These are phyloP conservation scores for Oikopleura dioica DNA, from an alignment of 23 tunicate species.

Conservation along the genomic window DNA sequence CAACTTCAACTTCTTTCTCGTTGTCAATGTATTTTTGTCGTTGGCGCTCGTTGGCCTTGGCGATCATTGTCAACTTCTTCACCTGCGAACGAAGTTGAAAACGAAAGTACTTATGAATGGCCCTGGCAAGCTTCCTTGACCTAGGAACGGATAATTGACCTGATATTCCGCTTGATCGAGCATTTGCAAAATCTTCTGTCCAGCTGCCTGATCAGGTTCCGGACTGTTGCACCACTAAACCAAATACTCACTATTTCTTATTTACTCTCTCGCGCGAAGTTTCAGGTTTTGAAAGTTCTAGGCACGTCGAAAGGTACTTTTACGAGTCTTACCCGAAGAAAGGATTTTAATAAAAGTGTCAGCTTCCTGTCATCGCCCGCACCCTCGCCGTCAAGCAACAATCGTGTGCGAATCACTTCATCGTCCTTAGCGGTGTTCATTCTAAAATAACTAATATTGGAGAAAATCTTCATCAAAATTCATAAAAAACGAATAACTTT, in stretches of 20 bases:
- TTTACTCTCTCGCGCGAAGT: too few species aligned
- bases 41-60: neutral
- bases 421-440: slow-evolving; percentile 2
- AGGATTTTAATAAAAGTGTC: neutral
- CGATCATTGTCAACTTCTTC: neutral
- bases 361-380: slow-evolving; percentile 3
- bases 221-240: slow-evolving; percentile 8
- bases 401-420: neutral
- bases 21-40: neutral
- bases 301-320: too few species aligned
- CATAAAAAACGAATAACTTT: too few species aligned
- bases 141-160: too few species aligned
- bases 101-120: too few species aligned
- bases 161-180: slow-evolving; percentile 11
- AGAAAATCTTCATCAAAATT: too few species aligned
- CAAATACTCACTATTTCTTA: neutral
- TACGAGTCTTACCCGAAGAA: neutral
- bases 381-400: slow-evolving; percentile 9
- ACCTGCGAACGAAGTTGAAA: neutral
- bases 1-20: neutral
- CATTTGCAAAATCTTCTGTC: neutral
- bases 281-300: too few species aligned
- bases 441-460: too few species aligned
- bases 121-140: too few species aligned
- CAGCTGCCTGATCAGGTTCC: neutral